phyloP scores from a whole-genome alignment of 2,888 invertebrate genomes.

The Tipula unca region DNA sequence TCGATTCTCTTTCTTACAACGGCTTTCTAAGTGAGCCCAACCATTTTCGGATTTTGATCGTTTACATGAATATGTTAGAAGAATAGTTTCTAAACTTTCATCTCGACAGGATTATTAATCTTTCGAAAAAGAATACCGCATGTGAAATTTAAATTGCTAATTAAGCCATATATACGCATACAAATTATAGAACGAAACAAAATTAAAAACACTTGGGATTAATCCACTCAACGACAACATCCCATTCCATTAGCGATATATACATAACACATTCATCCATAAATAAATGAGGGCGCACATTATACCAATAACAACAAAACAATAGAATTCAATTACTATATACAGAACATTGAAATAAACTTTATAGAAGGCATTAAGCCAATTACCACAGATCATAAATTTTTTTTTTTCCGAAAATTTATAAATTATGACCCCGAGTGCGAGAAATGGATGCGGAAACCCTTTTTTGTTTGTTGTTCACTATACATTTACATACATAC shows the following conservation, averaged over 20 bases:
- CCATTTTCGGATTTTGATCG: too few species aligned
- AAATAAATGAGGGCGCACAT: not conserved
- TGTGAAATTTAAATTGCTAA: too few species aligned
- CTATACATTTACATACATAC: not conserved
- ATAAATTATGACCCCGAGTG: slow-evolving; percentile 3
- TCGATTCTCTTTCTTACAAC: too few species aligned
- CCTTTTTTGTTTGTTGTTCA: not conserved
- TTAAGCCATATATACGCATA: not conserved
- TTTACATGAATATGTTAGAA: too few species aligned
- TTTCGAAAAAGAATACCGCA: too few species aligned
- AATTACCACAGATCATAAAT: slow-evolving; percentile 8
- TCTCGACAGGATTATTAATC: too few species aligned
- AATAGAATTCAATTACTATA: not conserved
- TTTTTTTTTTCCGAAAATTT: not conserved
- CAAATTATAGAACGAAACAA: not conserved
- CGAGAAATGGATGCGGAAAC: not conserved
- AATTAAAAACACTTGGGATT: not conserved
- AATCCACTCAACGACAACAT: not conserved
- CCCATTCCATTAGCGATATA: not conserved
- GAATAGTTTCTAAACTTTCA: too few species aligned
- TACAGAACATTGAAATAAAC: not conserved
- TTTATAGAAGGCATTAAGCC: not conserved
- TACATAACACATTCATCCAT: not conserved
- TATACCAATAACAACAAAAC: not conserved
- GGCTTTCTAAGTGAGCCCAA: too few species aligned